phyloP scores from a whole-genome alignment of 2,888 invertebrate genomes.

The Microctonus brassicae region DNA sequence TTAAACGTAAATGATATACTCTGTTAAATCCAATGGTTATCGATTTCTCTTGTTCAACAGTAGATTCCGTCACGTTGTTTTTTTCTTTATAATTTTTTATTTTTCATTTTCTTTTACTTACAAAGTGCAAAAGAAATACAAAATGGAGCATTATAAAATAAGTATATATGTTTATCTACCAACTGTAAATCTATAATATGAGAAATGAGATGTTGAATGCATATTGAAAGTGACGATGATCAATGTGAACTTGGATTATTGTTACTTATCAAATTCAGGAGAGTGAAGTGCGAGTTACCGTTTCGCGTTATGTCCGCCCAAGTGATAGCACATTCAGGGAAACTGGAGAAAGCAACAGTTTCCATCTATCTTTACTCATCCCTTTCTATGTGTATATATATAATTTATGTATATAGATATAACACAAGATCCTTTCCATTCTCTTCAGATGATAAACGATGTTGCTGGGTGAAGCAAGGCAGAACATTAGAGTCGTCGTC shows the following conservation, averaged over 20 bases:
- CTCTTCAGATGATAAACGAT: conserved; percentile 55
- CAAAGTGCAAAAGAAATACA: neutral
- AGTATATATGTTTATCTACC: neutral
- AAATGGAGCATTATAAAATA: neutral
- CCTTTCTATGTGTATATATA: neutral
- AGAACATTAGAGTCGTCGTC: conserved; percentile 54
- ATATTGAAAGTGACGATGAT: conserved; percentile 30
- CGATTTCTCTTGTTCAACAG: conserved; percentile 7
- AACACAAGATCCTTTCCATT: conserved; percentile 46
- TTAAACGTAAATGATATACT: conserved; percentile 15
- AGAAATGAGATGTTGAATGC: neutral
- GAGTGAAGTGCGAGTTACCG: conserved; percentile 23
- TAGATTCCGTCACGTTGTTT: neutral
- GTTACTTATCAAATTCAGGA: conserved; percentile 20
- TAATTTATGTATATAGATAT: neutral
- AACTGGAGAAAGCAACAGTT: conserved; percentile 49
- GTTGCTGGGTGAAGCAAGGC: conserved; percentile 51
- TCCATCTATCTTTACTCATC: conserved; percentile 50
- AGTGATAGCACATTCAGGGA: neutral
- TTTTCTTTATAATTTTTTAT: neutral
- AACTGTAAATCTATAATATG: neutral
- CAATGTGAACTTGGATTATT: conserved; percentile 18
- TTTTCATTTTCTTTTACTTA: neutral
- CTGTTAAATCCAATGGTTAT: conserved; percentile 21
- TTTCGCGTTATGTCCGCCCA: conserved; percentile 5